Conservation (phyloP, 2,113 vertebrate genomes). For the Psilopogon haemacephalus region DNA sequence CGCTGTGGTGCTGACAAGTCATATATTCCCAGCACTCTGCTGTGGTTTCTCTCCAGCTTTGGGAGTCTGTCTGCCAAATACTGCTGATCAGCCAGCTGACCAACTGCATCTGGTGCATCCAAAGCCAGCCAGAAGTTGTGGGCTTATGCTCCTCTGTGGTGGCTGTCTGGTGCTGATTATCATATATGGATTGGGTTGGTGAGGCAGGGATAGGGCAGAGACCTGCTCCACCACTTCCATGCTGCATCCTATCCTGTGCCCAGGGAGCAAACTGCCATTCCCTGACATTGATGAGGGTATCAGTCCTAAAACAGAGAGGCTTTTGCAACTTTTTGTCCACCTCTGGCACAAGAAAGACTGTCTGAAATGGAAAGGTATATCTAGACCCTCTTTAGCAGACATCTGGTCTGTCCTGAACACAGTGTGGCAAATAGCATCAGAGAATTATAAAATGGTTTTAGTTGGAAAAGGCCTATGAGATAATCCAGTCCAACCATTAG, state of each 20-base stretch:
- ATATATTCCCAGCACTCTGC: neutral
- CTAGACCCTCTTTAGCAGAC: neutral
- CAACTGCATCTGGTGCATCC: constrained; percentile 26
- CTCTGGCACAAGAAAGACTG: neutral
- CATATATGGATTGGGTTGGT: fast-evolving
- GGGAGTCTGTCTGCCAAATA: constrained; percentile 21
- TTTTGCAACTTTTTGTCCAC: neutral
- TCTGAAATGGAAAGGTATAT: neutral
- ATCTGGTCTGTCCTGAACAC: neutral
- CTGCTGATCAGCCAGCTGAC: constrained; percentile 53
- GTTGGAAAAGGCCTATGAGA: too few relatives aligned
- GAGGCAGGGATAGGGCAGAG: neutral
- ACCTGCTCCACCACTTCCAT: fast-evolving
- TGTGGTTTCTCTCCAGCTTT: constrained; percentile 45
- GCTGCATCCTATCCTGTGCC: fast-evolving
- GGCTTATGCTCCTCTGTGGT: fast-evolving
- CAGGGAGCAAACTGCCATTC: neutral
- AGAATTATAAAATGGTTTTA: too few relatives aligned
- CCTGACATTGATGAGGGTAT: neutral
- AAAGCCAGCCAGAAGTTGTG: neutral
- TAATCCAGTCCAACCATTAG: too few relatives aligned
- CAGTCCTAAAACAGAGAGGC: neutral
- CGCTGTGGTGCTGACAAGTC: constrained; percentile 36
- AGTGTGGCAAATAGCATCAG: too few relatives aligned
- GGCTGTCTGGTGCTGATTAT: fast-evolving